Evolutionary conservation across 2,797 vertebrate genomes (phyloP), one percentile per base, ranked within the genome.

Genomic region (Neostethus bicornis): DNA sequence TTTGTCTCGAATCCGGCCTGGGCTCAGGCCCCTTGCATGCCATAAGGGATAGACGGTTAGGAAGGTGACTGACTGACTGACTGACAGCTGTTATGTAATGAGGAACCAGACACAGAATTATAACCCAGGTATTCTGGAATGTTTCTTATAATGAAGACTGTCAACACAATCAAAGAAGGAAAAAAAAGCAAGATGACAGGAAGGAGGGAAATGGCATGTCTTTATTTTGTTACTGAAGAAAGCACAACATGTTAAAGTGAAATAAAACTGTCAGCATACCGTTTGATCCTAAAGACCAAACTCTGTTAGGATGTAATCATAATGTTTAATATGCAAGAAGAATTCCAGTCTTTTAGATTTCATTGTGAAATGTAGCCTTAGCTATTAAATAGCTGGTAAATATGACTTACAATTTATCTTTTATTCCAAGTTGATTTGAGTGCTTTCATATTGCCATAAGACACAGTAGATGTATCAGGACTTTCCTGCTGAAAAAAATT

Each of bases 81-180:
- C n/a, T n/a, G n/a, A n/a, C n/a, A n/a, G n/a, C n/a, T n/a, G n/a
- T 43, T 5, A 43, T 21, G 67, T 72, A 56, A 76, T 56, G 69
- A 78, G 61, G 29, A 59, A 62, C 55, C 41, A 31, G 41, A 66
- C 25, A 4, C 48, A 45, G 47, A 60, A 39, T 21, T 49, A 13
- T 38, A 1, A 25, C 70, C 46, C 46, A 1, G 52, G 55, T 10
- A 39, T 45, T 51, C 60, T 58, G 78, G 78, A 76, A 85, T 83
- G 73, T 51, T 50, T 3, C 62, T 75, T 67, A 61, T 79, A 75
- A 73, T 75, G 70, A 70, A 62, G 57, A 52, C 61, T 68, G 56
- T 54, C 61, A 66, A 79, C 73, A 63, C 4, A 16, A 35, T 60
- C 46, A 12, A 17, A 20, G 28, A 47, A 28, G 51, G 42, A 6